These are phyloP conservation scores for Hydropotes inermis DNA, from an alignment of 2,113 vertebrate species.

Conservation along the genomic window DNA sequence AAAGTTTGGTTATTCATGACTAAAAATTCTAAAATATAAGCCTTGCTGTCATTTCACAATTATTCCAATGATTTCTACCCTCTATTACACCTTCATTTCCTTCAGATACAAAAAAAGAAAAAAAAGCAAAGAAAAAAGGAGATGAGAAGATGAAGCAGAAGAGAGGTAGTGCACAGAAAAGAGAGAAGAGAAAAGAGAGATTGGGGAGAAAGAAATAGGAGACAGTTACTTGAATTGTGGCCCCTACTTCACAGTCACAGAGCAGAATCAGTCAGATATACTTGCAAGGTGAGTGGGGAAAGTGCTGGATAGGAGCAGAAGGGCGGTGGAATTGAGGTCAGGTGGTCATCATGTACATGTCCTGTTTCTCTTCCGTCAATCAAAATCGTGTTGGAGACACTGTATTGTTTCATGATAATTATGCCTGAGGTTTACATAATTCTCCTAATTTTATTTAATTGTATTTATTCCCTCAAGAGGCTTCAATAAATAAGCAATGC, in stretches of 20 bases:
- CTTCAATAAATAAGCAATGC: neutral
- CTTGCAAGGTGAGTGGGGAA: neutral
- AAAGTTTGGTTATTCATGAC: neutral
- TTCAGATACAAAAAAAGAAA: neutral
- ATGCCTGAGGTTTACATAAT: neutral
- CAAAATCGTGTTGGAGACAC: neutral
- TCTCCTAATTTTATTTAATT: neutral
- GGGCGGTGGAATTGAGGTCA: neutral
- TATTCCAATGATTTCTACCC: neutral
- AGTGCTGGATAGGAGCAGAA: neutral
- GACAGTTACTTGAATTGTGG: neutral
- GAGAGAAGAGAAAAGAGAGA: neutral
- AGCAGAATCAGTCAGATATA: neutral
- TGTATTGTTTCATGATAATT: neutral
- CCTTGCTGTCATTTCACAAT: neutral
- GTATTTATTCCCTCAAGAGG: neutral
- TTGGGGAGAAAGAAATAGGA: neutral
- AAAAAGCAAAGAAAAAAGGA: neutral
- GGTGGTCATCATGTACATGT: accelerated
- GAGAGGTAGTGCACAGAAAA: neutral
- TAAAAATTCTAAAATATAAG: neutral
- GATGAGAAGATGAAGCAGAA: neutral
- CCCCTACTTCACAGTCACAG: neutral
- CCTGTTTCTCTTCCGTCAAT: neutral
- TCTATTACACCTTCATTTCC: neutral